phyloP scores from a whole-genome alignment of 2,888 invertebrate species.

The Himalopsyche anomala region DNA sequence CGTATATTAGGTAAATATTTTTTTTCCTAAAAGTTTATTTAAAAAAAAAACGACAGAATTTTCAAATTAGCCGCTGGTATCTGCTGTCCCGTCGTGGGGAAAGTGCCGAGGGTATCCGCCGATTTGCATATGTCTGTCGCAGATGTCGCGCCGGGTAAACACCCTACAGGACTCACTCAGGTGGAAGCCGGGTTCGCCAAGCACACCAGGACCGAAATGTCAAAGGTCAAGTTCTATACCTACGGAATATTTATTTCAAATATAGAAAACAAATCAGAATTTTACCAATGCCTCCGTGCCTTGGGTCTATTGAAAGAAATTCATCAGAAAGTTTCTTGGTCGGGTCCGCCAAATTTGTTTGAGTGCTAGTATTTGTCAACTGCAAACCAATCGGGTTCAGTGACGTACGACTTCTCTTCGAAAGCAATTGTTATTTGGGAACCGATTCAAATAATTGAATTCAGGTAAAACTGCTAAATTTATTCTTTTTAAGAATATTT shows the following conservation, averaged over 20 bases:
- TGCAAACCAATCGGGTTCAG: background rate
- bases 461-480: background rate
- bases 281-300: background rate
- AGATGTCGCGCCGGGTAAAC: constrained; percentile 29
- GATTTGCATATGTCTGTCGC: constrained; percentile 38
- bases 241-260: background rate
- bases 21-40: too few species aligned
- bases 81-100: background rate
- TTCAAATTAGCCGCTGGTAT: background rate
- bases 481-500: background rate
- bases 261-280: background rate
- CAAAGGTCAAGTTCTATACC: background rate
- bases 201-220: background rate
- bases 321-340: background rate
- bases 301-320: background rate
- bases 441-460: background rate
- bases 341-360: background rate
- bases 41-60: background rate
- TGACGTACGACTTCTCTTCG: background rate
- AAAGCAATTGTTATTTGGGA: background rate
- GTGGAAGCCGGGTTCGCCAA: constrained; percentile 20
- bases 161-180: constrained; percentile 23
- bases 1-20: too few species aligned
- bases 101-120: constrained; percentile 4
- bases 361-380: background rate